Base-by-base conservation (phyloP, 2,113 vertebrate genomes). In the Indicator indicator region DNA sequence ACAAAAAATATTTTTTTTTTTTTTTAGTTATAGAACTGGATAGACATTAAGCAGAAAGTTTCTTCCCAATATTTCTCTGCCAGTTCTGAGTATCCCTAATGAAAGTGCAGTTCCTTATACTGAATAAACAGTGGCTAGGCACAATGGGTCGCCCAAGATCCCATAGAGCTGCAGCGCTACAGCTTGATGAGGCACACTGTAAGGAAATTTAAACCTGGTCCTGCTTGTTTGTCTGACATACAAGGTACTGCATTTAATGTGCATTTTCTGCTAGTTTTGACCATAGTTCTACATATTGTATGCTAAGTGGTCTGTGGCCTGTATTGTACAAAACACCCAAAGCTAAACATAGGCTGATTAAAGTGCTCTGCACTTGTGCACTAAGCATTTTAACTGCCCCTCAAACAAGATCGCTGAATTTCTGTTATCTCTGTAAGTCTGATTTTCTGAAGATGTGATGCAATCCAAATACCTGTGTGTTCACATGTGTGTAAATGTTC, bases 311-410 rank as follows among this genome's bases (percentile, higher is more conserved):
- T 63, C 67, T 89, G 33, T 64, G 46, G 20, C 15, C 50, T 23
- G 4, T 70, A 8, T 48, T 62, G 23, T n/a, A 55, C 55, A 55
- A n/a, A 86, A 85, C 50, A 80, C 8, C 12, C 28, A 93, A 90
- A 58, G 5, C 5, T 21, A 80, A 83, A 46, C 10, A 33, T 0
- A 70, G 26, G 40, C 11, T 48, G 36, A 72, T 70, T 63, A 21
- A 50, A 8, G 15, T 54, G 12, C 11, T 85, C 28, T 48, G 26
- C 46, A 48, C 12, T 6, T 4, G 12, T 82, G 20, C 0, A 0
- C 28, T 48, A 69, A 79, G 72, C 8, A 19, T 71, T 32, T 72
- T 36, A 54, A 65, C 15, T 79, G 12, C 7, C 20, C 11, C 15
- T 19, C 15, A 79, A 84, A 84, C 3, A 72, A 83, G 52, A 9